Conservation (phyloP, 1,140 invertebrate species). For the Thaumatotibia leucotreta region DNA sequence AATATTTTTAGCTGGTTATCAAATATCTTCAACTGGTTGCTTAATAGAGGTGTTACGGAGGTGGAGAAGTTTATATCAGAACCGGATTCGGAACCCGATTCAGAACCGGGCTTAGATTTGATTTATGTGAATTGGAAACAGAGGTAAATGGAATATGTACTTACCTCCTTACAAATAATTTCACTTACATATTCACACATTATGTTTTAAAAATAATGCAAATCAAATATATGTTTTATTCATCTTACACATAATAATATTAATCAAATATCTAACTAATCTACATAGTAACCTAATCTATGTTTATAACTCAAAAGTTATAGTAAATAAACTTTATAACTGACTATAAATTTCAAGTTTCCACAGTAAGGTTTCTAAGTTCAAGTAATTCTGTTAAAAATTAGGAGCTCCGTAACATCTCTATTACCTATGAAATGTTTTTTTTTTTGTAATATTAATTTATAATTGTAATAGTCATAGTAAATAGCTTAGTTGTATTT, state of each 20-base stretch:
- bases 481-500: not conserved
- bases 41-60: not conserved
- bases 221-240: no score
- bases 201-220: no score
- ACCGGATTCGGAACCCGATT: not conserved
- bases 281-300: not conserved
- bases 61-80: not conserved
- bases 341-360: no score
- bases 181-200: not conserved
- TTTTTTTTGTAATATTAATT: not conserved
- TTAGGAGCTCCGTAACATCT: not conserved
- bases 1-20: not conserved
- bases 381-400: not conserved
- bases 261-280: not conserved
- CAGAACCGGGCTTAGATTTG: not conserved
- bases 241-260: not conserved
- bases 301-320: not conserved
- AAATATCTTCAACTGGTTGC: not conserved
- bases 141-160: not conserved
- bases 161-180: not conserved
- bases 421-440: not conserved
- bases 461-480: not conserved
- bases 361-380: not conserved
- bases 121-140: not conserved
- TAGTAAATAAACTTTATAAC: no score